Evolutionary conservation across 2,113 vertebrate species (phyloP).

Genomic region (Dermatemys mawii): DNA sequence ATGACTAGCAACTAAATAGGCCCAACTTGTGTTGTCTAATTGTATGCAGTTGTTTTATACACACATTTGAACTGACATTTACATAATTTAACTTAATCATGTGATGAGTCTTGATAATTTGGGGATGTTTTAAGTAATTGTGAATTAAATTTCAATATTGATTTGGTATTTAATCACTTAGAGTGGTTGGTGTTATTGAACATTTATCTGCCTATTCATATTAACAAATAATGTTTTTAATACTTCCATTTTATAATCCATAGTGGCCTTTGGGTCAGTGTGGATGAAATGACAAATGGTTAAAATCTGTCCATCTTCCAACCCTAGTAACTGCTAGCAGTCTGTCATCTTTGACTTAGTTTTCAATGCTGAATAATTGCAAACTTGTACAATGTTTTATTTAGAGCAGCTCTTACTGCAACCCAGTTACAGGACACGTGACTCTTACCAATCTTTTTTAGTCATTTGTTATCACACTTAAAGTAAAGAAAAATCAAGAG

Average conservation of each 20-base stretch:
- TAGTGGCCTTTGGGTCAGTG: neutral
- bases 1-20: neutral
- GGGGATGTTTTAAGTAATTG: neutral
- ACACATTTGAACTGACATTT: neutral
- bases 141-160: neutral
- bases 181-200: neutral
- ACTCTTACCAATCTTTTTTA: slow-evolving; percentile 40
- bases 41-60: neutral
- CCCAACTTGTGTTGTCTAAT: neutral
- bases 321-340: neutral
- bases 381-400: neutral
- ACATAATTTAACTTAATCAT: neutral
- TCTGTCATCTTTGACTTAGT: neutral
- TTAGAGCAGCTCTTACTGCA: neutral
- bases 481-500: neutral
- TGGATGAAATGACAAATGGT: neutral
- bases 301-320: neutral
- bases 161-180: neutral
- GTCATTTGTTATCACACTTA: slow-evolving; percentile 35
- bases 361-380: neutral
- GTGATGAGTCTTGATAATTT: neutral
- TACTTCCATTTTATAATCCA: neutral
- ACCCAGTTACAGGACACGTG: slow-evolving; percentile 19
- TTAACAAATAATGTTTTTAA: neutral
- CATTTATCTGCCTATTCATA: neutral